Conservation (phyloP, 2,113 vertebrate species). For the Onychorhynchus coronatus region DNA sequence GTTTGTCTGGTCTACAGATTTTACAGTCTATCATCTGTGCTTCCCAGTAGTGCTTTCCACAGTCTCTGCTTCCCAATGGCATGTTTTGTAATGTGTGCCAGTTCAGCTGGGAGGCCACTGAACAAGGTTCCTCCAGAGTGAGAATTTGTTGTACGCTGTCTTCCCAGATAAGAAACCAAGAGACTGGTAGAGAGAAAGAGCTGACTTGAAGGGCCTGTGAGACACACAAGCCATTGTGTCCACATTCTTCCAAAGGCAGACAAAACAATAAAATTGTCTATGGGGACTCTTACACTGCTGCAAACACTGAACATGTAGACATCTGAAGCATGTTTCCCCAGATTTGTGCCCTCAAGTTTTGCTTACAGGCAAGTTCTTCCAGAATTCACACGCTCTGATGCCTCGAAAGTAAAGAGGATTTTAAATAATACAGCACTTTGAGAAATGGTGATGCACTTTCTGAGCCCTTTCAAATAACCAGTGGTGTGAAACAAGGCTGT, state of each 20-base stretch:
- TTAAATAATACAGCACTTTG: neutral
- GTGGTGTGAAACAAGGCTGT: too few species aligned
- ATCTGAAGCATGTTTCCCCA: neutral
- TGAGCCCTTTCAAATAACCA: too few species aligned
- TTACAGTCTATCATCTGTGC: neutral
- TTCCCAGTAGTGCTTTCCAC: neutral
- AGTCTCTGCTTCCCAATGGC: neutral
- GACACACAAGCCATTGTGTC: neutral
- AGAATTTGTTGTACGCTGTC: fast-evolving
- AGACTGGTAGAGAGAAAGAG: neutral
- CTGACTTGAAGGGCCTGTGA: neutral
- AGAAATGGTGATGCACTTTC: too few species aligned
- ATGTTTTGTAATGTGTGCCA: neutral
- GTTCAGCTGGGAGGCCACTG: neutral
- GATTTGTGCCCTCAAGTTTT: neutral
- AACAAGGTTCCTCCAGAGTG: neutral
- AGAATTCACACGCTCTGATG: neutral
- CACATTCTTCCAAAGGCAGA: neutral
- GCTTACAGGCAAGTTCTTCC: neutral
- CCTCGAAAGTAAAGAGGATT: neutral
- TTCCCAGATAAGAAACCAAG: neutral
- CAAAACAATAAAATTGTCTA: neutral
- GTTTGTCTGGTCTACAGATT: neutral
- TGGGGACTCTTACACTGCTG: neutral
- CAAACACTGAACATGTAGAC: neutral